Evolutionary conservation across 2,888 invertebrate genomes (phyloP).

Genomic region (Zhuqinia jingwanae): DNA sequence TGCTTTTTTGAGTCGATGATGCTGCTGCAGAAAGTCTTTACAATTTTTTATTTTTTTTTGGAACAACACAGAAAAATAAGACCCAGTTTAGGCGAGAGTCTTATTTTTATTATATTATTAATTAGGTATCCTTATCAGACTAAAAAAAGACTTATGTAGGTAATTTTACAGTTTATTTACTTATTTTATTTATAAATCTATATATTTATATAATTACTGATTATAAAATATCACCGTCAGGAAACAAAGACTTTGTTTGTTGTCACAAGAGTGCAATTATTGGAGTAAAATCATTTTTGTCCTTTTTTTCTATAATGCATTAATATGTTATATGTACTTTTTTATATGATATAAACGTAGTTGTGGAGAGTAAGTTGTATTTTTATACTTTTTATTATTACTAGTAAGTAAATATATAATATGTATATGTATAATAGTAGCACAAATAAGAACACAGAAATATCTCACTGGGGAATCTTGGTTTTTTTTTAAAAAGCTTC

Average conservation of each 20-base stretch:
- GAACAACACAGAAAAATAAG: constrained; percentile 58
- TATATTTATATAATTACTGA: constrained; percentile 59
- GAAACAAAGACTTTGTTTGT: constrained; percentile 70
- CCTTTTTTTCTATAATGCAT: constrained; percentile 19
- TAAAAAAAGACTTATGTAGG: constrained; percentile 48
- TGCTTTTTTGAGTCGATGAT: background rate
- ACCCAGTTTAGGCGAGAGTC: background rate
- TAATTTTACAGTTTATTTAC: constrained; percentile 29
- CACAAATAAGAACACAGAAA: constrained; percentile 75
- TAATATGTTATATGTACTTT: constrained; percentile 42
- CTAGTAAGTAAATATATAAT: constrained; percentile 28
- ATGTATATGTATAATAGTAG: constrained; percentile 63
- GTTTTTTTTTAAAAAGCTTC: constrained; percentile 63
- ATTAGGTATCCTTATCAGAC: constrained; percentile 59
- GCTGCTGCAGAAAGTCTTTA: constrained; percentile 31
- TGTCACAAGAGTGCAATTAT: constrained; percentile 62
- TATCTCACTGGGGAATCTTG: constrained; percentile 74
- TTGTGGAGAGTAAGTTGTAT: constrained; percentile 10
- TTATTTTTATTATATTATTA: no score
- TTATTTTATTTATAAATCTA: constrained; percentile 10
- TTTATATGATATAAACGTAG: constrained; percentile 28
- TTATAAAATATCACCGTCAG: constrained; percentile 71
- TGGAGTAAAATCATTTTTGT: constrained; percentile 6
- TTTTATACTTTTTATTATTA: no score
- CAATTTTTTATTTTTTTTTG: constrained; percentile 43